phyloP scores from a whole-genome alignment of 2,113 vertebrate species.

The Trinectes maculatus region DNA sequence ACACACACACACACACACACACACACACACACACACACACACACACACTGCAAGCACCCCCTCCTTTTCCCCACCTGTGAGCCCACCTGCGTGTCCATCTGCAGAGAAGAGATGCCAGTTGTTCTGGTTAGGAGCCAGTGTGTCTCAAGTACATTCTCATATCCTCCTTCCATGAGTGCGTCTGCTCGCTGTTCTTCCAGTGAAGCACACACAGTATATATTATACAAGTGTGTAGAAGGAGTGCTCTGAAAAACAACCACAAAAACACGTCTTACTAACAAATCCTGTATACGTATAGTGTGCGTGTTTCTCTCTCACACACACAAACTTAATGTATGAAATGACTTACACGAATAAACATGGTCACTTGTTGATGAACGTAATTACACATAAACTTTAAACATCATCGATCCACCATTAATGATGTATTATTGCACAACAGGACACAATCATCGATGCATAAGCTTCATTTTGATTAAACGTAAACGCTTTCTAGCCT shows the following conservation, averaged over 20 bases:
- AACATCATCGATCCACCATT: slow-evolving; percentile 5
- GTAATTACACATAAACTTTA: slow-evolving; percentile 3
- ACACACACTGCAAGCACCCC: slow-evolving; percentile 56
- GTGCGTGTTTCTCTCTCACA: too few species aligned
- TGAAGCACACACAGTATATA: slow-evolving; percentile 19
- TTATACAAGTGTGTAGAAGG: slow-evolving; percentile 1
- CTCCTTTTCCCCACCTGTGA: slow-evolving; percentile 74
- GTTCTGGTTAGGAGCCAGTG: slow-evolving; percentile 79
- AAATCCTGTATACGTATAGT: too few species aligned
- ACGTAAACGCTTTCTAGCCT: slow-evolving; percentile 7
- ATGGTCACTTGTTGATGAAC: not conserved
- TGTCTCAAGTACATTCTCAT: slow-evolving; percentile 72
- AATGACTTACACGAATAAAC: too few species aligned
- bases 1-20: slow-evolving; percentile 18
- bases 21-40: slow-evolving; percentile 49
- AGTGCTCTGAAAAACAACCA: not conserved
- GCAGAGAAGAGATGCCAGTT: slow-evolving; percentile 79
- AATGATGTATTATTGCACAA: not conserved
- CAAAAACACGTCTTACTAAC: not conserved
- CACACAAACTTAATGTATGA: too few species aligned
- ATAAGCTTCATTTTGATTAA: slow-evolving; percentile 43
- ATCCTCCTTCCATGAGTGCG: slow-evolving; percentile 59
- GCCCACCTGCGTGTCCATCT: slow-evolving; percentile 85
- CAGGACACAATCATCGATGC: slow-evolving; percentile 41
- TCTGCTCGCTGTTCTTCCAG: slow-evolving; percentile 43